Evolutionary conservation across 2,888 invertebrate genomes (phyloP).

Genomic region (Sesia bembeciformis): DNA sequence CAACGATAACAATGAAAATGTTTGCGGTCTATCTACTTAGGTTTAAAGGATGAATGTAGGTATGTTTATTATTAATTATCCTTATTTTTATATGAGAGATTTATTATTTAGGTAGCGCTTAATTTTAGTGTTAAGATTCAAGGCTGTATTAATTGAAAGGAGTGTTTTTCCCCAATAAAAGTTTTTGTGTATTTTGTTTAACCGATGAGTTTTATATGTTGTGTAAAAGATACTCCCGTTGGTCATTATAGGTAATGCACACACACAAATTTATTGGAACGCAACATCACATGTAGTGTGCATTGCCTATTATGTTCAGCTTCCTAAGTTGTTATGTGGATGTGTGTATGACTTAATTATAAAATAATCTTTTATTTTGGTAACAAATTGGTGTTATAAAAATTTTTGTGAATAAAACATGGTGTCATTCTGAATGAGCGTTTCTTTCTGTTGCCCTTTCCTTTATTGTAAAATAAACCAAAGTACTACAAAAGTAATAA

Average conservation of each 20-base stretch:
- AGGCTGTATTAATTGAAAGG: conserved; percentile 68
- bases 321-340: conserved; percentile 58
- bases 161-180: conserved; percentile 52
- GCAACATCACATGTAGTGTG: conserved; percentile 9
- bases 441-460: conserved; percentile 5
- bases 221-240: conserved; percentile 53
- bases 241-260: conserved; percentile 39
- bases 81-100: conserved; percentile 68
- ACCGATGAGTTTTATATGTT: conserved; percentile 30
- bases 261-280: conserved; percentile 12
- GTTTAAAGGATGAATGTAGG: conserved; percentile 41
- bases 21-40: conserved; percentile 70
- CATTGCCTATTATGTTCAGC: conserved; percentile 43
- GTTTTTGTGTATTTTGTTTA: conserved; percentile 31
- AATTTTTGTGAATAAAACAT: conserved; percentile 69
- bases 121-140: conserved; percentile 65
- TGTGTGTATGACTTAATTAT: conserved; percentile 63
- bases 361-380: conserved; percentile 63
- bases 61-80: conserved; percentile 40
- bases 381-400: conserved; percentile 72
- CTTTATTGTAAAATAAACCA: too few relatives aligned
- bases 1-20: conserved; percentile 32
- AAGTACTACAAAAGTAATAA: not conserved
- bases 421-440: conserved; percentile 55
- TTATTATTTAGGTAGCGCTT: conserved; percentile 65